A percentile compares a stretch with the other conserved stretches of the same genome.
Evolutionary conservation across 30 jellyfish, hydroid and myxozoan genomes (phyloP).

Genomic region (Aurelia sp.): DNA sequence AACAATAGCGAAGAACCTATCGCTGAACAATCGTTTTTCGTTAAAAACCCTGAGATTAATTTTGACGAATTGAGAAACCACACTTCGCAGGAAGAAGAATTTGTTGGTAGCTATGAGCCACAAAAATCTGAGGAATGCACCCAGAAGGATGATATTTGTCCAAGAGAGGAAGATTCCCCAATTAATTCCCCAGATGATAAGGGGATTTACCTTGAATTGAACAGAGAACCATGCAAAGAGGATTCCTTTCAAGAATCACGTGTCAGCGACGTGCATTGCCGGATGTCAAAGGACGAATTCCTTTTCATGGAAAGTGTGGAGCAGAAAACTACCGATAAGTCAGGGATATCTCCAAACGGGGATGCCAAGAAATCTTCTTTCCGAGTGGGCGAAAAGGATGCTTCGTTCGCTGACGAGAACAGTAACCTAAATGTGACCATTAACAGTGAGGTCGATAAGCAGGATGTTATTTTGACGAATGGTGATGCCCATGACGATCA

Average conservation of each 20-base stretch:
- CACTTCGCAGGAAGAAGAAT: neutral
- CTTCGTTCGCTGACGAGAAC: constrained; percentile 41
- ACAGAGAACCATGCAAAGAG: constrained; percentile 38
- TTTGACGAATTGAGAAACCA: neutral
- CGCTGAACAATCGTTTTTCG: neutral
- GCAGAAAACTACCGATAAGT: neutral
- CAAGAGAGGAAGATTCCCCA: neutral
- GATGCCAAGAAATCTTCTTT: neutral
- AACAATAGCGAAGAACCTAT: neutral
- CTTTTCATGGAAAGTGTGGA: constrained; percentile 5
- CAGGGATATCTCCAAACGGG: neutral
- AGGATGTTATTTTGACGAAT: constrained; percentile 15
- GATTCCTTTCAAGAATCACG: constrained; percentile 3
- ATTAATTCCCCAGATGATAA: neutral
- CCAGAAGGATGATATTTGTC: neutral
- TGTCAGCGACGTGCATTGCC: constrained; percentile 27
- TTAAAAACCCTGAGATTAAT: neutral
- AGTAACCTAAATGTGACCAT: constrained; percentile 14
- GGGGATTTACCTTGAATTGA: too few relatives aligned
- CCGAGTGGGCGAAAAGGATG: neutral
- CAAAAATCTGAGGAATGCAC: neutral
- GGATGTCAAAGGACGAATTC: constrained; percentile 15
- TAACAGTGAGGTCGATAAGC: neutral
- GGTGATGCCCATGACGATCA: constrained; percentile 22
- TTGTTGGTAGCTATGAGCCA: neutral